These are phyloP conservation scores for Ifrita kowaldi DNA, from an alignment of 2,113 vertebrate species.

Conservation along the genomic window DNA sequence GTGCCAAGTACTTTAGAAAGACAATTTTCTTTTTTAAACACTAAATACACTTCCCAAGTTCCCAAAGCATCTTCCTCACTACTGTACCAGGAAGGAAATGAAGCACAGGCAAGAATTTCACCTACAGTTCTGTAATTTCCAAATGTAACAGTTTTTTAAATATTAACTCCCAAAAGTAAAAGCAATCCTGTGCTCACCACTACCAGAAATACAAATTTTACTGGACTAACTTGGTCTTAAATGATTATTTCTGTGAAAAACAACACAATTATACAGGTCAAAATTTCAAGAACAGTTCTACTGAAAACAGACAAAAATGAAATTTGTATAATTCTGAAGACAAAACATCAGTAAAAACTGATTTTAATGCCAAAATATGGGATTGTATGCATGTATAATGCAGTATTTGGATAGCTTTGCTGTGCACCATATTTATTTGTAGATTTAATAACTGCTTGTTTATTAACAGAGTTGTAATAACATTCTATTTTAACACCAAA, in stretches of 20 bases:
- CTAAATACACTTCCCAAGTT: not conserved
- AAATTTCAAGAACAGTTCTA: not conserved
- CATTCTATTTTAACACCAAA: not conserved
- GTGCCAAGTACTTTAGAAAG: not conserved
- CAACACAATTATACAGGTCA: not conserved
- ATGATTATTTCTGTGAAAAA: not conserved
- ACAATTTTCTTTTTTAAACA: not conserved
- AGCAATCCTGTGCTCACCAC: not conserved
- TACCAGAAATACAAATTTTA: not conserved
- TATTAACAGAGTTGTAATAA: not conserved
- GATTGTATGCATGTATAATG: accelerated
- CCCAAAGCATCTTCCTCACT: not conserved
- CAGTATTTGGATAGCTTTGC: not conserved
- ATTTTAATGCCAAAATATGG: not conserved
- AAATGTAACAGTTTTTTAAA: not conserved
- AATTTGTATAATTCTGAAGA: not conserved
- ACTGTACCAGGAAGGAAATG: not conserved
- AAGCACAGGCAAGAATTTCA: not conserved
- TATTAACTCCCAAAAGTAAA: not conserved
- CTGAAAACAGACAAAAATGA: not conserved
- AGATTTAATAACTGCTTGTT: not conserved
- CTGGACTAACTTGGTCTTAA: not conserved
- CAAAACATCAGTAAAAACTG: not conserved
- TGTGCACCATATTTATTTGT: not conserved
- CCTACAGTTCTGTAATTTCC: not conserved